Base-by-base conservation (phyloP, 2,888 invertebrate genomes). In the Hyposoter didymator region DNA sequence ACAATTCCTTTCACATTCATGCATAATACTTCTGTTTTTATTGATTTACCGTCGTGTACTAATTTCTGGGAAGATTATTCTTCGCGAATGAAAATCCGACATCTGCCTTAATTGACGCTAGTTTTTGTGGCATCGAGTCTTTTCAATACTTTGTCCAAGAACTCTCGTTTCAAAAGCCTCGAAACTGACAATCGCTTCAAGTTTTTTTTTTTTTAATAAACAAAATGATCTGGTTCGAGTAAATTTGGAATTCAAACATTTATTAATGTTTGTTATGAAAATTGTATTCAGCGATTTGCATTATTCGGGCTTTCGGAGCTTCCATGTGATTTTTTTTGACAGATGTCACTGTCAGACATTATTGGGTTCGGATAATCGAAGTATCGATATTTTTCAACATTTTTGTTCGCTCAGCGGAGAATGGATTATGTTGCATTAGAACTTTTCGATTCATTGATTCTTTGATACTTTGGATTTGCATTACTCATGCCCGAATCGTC, bases 1-100 rank as follows among this genome's bases (percentile, higher is more conserved):
- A 35, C 59, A 10, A 28, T 64, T 76, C 59, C 39, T 79, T 72
- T 70, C 76, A 49, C 66, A 76, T 52, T 47, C 28, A 47, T 32
- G n/a, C 52, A 59, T 35, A 59, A 39, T 55, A 39, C 67, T 22
- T 19, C 39, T 32, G 28, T 45, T 69, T 69, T 69, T 69, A 47
- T 45, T 39, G 17, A n/a, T 19, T 32, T 72, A n/a, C 49, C n/a
- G 28, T 62, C 28, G 52, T 6, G 28, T 70, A 70, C 32, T 32
- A 19, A 22, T 32, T 32, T 55, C 55, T 55, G 35, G 19, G 6
- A 35, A 72, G n/a, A 32, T 72, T 70, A 70, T 72, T 52, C 49
- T 72, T 39, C 72, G 8, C 14, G 19, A 43, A 43, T 67, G 39
- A 12, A 52, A 73, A 73, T 35, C 22, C 19, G 22, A 39, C 35